Percentiles rank a stretch among this genome's conserved stretches.
Conservation (phyloP, 2,113 vertebrate species). For the Aythya baeri region DNA sequence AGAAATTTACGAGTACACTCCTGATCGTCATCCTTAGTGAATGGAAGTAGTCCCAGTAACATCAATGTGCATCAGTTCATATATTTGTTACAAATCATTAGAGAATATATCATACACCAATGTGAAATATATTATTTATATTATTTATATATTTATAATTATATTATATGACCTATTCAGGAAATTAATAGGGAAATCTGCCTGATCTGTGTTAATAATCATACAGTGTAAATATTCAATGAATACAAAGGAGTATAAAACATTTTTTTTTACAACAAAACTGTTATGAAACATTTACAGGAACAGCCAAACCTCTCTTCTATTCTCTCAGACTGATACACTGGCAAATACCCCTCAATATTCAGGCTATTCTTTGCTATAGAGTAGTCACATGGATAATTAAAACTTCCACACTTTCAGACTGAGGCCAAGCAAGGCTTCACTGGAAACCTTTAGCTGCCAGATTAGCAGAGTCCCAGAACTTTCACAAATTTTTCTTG, state of each 20-base stretch:
- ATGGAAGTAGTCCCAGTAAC: not conserved
- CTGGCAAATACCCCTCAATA: not conserved
- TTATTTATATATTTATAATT: not conserved
- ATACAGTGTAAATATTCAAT: not conserved
- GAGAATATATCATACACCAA: not conserved
- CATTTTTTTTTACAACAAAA: not conserved
- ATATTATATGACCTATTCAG: not conserved
- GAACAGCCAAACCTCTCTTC: not conserved
- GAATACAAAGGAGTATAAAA: not conserved
- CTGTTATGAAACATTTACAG: not conserved
- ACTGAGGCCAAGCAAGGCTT: not conserved
- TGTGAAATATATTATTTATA: not conserved
- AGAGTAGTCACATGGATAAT: not conserved
- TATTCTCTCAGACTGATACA: not conserved
- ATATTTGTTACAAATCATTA: not conserved
- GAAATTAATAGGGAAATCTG: not conserved
- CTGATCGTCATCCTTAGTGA: not conserved
- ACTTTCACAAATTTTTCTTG: slow-evolving; percentile 12
- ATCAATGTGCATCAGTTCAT: not conserved
- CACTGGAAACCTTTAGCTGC: slow-evolving; percentile 25
- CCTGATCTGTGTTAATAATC: not conserved
- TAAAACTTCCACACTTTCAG: not conserved
- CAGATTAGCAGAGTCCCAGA: slow-evolving; percentile 30
- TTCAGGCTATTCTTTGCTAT: not conserved
- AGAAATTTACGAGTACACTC: not conserved